Evolutionary conservation across 2,113 vertebrate genomes (phyloP).

Genomic region (Todiramphus chloris): DNA sequence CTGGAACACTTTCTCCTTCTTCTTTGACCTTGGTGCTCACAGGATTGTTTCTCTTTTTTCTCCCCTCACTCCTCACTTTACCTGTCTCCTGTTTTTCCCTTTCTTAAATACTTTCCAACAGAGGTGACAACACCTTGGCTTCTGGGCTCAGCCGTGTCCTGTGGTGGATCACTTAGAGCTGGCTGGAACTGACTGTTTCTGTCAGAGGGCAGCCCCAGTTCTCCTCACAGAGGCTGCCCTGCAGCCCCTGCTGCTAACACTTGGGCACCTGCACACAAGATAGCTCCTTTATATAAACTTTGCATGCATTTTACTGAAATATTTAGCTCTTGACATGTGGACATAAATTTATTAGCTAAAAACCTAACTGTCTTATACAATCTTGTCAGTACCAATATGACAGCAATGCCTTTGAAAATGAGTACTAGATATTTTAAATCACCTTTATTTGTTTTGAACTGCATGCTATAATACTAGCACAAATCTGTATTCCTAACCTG

Average conservation of each 20-base stretch:
- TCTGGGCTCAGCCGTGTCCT: fast-evolving
- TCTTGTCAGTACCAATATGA: background rate
- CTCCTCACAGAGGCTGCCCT: background rate
- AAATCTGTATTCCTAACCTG: background rate
- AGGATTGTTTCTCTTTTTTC: background rate
- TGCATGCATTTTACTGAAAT: background rate
- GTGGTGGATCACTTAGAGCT: fast-evolving
- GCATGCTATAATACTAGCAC: background rate
- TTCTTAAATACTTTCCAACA: background rate
- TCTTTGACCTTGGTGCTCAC: background rate
- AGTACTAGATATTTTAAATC: background rate
- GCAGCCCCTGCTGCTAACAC: fast-evolving
- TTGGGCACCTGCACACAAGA: fast-evolving
- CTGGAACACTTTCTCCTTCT: background rate
- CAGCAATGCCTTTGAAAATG: background rate
- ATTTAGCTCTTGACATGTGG: background rate
- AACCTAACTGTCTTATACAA: background rate
- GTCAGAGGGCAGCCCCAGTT: background rate
- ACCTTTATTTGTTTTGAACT: background rate
- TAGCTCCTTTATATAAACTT: background rate
- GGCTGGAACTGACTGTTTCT: fast-evolving
- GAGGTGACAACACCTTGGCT: fast-evolving
- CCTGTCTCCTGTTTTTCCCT: background rate
- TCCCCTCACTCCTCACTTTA: no score
- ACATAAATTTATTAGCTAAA: background rate